Percentiles rank a stretch among this genome's conserved stretches.
Evolutionary conservation across 2,888 invertebrate species (phyloP).

Genomic region (Leptinotarsa juncta): DNA sequence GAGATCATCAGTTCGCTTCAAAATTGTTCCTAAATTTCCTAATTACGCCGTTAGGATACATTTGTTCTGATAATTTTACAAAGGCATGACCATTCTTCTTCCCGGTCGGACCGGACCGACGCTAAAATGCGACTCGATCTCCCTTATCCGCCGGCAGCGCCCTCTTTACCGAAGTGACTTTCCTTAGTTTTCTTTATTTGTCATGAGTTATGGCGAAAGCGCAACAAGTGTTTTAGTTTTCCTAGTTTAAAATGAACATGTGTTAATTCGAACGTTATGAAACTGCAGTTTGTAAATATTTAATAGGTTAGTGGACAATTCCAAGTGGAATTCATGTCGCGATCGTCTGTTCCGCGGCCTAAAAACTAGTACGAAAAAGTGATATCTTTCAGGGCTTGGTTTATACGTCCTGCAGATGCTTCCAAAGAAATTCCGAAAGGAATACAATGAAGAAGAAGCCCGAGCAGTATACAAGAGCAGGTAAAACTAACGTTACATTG

Average conservation of each 20-base stretch:
- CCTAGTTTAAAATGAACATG: conserved; percentile 49
- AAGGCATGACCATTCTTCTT: background rate
- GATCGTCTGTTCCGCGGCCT: conserved; percentile 21
- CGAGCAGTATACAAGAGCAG: conserved; percentile 43
- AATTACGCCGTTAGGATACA: too few species aligned
- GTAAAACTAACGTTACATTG: conserved; percentile 47
- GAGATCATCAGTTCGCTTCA: too few species aligned
- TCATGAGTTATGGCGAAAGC: conserved; percentile 56
- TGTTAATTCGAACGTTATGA: conserved; percentile 39
- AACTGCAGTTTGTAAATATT: conserved; percentile 18
- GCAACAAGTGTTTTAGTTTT: conserved; percentile 57
- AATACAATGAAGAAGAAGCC: conserved; percentile 50
- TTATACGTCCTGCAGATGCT: conserved; percentile 35
- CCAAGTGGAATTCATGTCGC: conserved; percentile 31
- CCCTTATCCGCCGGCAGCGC: conserved; percentile 32
- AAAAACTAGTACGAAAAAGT: conserved; percentile 37
- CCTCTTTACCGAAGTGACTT: conserved; percentile 31
- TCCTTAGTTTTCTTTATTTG: conserved; percentile 46
- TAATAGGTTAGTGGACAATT: conserved; percentile 12
- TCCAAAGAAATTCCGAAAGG: conserved; percentile 29
- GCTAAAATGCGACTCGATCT: conserved; percentile 27
- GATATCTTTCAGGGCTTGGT: conserved; percentile 40
- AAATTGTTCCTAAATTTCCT: too few species aligned
- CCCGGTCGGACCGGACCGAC: conserved; percentile 14
- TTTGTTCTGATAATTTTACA: too few species aligned